A percentile compares a stretch with the other conserved stretches of the same genome.
Conservation (phyloP, 2,888 invertebrate species). For the Rambutsinella grinnellia region DNA sequence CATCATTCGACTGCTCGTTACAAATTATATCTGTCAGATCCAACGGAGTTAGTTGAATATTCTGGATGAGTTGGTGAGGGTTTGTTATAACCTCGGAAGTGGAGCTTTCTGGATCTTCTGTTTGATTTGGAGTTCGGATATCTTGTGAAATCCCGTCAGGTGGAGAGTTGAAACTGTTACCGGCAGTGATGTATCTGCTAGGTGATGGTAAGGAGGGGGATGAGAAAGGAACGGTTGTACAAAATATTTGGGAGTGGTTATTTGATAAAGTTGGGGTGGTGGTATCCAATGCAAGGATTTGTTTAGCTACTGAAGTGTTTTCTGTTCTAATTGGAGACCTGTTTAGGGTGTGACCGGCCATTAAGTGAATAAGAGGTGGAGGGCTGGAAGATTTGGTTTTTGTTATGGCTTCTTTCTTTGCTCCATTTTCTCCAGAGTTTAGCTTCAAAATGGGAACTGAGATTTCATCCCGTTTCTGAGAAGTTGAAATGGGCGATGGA, state of each 20-base stretch:
- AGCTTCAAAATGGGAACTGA: neutral
- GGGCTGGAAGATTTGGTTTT: neutral
- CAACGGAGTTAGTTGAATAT: conserved; percentile 34
- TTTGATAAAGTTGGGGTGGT: neutral
- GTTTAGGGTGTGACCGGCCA: neutral
- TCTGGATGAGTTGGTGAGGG: conserved; percentile 38
- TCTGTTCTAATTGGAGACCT: neutral
- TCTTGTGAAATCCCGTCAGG: conserved; percentile 6
- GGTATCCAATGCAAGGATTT: neutral
- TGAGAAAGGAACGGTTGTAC: neutral
- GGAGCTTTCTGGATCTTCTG: conserved; percentile 38
- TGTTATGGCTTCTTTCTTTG: neutral
- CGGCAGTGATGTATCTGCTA: neutral
- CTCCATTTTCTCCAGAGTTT: neutral
- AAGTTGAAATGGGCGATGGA: neutral
- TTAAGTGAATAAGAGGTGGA: neutral
- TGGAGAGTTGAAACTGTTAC: neutral
- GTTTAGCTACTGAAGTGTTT: neutral
- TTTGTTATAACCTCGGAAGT: conserved; percentile 31
- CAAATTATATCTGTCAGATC: conserved; percentile 54
- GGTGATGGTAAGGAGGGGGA: neutral
- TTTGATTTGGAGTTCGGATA: neutral
- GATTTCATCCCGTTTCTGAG: neutral
- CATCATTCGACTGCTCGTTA: conserved; percentile 48
- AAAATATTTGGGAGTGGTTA: conserved; percentile 7